Base-by-base conservation (phyloP, 2,888 invertebrate genomes). In the Heterodera filipjevi region DNA sequence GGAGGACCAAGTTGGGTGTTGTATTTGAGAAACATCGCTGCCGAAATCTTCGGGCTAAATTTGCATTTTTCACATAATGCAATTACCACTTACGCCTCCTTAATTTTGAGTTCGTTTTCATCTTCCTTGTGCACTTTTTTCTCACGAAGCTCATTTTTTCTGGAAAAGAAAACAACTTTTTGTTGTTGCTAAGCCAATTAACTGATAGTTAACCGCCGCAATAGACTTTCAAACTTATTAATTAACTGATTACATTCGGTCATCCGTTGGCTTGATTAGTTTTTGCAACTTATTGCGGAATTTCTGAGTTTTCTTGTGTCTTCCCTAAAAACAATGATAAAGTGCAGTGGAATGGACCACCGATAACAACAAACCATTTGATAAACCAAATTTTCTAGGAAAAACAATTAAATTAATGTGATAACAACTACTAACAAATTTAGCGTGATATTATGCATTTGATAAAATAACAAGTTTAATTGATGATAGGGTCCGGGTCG, bases 1-100 rank as follows among this genome's bases (percentile, higher is more conserved):
- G 99, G 99, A 0, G 99, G 99, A 0, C 99, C 99, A 27, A 99
- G 91, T 89, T 98, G 97, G 0, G 95, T 96, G 90, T 99, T 99
- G 90, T 98, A 99, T 89, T 95, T 94, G 89, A 99, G 97, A 90
- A 97, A 99, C 84, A 99, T 91, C 0, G 98, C 98, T 0, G 97
- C 96, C 22, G 89, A 89, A 68, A 85, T 83, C 78, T 87, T 85
- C 16, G 89, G 89, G 2, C 86, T 87, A 49, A 78, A 27, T 14
- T 12, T 30, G 22, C 27, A 22, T 32, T 32, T 44, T 77, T n/a
- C 2, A n/a, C 8, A n/a, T 35, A 78, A 39, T 33, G 16, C n/a
- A 12, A 30, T 1, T n/a, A 44, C 44, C 77, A 82, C 88, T 81
- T 44, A 88, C 87, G 86, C 87, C 79, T 87, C 86, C 32, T 79